Evolutionary conservation across 2,888 invertebrate genomes (phyloP).

Genomic region (Pterostichus madidus): DNA sequence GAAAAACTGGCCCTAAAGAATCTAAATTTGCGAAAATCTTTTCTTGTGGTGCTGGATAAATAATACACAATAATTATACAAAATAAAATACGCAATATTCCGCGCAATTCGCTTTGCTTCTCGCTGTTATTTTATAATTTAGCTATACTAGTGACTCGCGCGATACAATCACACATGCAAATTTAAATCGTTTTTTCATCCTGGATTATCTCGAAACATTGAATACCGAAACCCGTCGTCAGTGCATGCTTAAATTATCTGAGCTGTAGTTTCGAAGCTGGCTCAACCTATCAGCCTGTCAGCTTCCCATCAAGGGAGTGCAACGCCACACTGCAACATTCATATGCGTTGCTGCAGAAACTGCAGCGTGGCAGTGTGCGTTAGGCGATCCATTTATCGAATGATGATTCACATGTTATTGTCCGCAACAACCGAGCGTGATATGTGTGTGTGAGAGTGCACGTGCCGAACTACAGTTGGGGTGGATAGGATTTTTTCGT

Average conservation of each 20-base stretch:
- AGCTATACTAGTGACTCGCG: no score
- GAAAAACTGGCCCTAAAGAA: no score
- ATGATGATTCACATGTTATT: slow-evolving; percentile 76
- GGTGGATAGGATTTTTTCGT: slow-evolving; percentile 61
- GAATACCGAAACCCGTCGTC: background rate
- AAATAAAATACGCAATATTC: no score
- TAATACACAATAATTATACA: no score
- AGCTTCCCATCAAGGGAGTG: slow-evolving; percentile 11
- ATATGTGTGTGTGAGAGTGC: slow-evolving; percentile 56
- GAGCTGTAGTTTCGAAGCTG: background rate
- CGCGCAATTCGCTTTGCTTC: no score
- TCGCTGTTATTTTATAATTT: no score
- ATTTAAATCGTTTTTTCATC: background rate
- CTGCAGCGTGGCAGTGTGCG: slow-evolving; percentile 77
- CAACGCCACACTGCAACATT: background rate
- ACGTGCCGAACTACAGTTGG: slow-evolving; percentile 40
- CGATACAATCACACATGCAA: background rate
- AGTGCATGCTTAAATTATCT: background rate
- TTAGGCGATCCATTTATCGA: slow-evolving; percentile 76
- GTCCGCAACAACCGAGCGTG: slow-evolving; percentile 73
- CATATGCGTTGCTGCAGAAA: slow-evolving; percentile 75
- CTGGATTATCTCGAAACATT: background rate
- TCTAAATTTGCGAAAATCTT: no score
- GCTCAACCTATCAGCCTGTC: slow-evolving; percentile 11
- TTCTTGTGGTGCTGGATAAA: no score